Percentiles rank a stretch among this genome's conserved stretches.
Evolutionary conservation across 2,113 vertebrate species (phyloP).

Genomic region (Melanostigma gelatinosum): DNA sequence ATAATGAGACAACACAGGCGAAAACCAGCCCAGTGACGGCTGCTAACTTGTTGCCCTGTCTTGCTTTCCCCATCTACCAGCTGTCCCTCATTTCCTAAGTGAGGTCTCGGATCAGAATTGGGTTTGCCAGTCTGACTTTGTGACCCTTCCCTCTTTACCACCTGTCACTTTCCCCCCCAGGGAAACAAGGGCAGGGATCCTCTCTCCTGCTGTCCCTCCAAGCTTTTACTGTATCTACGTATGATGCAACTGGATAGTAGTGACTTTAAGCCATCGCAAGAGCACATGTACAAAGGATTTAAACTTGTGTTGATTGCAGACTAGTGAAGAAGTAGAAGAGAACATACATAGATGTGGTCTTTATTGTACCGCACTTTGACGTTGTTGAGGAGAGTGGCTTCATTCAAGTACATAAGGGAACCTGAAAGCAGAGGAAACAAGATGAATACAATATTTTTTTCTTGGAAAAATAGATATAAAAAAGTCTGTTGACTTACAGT

Average conservation of each 20-base stretch:
- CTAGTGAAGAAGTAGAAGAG: background rate
- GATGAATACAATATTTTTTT: background rate
- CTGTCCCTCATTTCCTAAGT: slow-evolving; percentile 67
- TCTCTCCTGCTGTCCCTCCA: slow-evolving; percentile 31
- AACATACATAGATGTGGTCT: slow-evolving; percentile 97
- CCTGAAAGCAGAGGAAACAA: slow-evolving; percentile 79
- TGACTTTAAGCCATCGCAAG: background rate
- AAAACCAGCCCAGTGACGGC: slow-evolving; percentile 16
- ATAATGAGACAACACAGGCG: slow-evolving; percentile 4
- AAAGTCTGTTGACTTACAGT: slow-evolving; percentile 87
- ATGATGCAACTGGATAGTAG: slow-evolving; percentile 21
- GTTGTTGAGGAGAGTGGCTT: slow-evolving; percentile 99
- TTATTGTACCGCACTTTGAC: slow-evolving; percentile 96
- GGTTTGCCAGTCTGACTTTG: slow-evolving; percentile 54
- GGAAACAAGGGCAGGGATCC: slow-evolving; percentile 28
- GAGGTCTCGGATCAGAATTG: slow-evolving; percentile 50
- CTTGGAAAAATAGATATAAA: background rate
- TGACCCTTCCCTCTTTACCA: slow-evolving; percentile 61
- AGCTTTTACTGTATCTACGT: slow-evolving; percentile 35
- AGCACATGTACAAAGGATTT: background rate
- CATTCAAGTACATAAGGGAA: slow-evolving; percentile 98
- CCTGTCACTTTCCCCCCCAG: slow-evolving; percentile 44
- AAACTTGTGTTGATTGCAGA: background rate
- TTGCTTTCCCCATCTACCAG: slow-evolving; percentile 37
- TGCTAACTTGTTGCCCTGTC: slow-evolving; percentile 23